These are phyloP conservation scores for Micrastur ruficollis DNA, from an alignment of 2,797 vertebrate species.

Conservation along the genomic window DNA sequence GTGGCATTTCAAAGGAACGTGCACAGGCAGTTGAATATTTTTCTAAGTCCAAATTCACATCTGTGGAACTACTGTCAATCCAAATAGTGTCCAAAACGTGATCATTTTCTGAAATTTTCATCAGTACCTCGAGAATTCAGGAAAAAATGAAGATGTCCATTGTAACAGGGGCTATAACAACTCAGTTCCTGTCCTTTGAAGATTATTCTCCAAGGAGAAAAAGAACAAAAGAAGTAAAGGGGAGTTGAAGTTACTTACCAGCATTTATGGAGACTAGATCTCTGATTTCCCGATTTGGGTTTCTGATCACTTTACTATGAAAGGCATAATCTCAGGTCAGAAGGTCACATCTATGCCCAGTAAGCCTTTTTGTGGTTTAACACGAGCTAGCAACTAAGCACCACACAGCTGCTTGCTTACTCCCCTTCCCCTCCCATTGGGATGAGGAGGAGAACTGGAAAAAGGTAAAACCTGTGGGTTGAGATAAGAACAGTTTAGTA, in stretches of 20 bases:
- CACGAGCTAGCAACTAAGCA: too few relatives aligned
- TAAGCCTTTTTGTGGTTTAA: not conserved
- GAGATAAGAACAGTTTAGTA: too few relatives aligned
- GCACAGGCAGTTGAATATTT: not conserved
- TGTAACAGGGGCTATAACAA: not conserved
- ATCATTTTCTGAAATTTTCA: not conserved
- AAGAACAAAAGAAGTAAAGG: not conserved
- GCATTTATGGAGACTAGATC: not conserved
- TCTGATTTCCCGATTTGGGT: not conserved
- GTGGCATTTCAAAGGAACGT: not conserved
- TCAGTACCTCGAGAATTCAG: not conserved
- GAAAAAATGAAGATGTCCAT: not conserved
- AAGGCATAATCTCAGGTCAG: not conserved
- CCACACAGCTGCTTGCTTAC: too few relatives aligned
- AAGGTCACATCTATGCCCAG: not conserved
- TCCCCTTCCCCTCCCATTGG: too few relatives aligned
- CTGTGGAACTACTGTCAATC: not conserved
- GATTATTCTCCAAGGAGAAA: not conserved
- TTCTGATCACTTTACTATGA: not conserved
- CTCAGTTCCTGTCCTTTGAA: not conserved
- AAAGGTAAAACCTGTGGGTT: too few relatives aligned
- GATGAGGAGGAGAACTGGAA: too few relatives aligned
- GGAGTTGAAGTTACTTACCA: not conserved
- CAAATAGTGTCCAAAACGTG: not conserved
- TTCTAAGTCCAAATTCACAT: not conserved